These are phyloP conservation scores for Sterrhoptilus dennistouni DNA, from an alignment of 2,113 vertebrate species.

Conservation along the genomic window DNA sequence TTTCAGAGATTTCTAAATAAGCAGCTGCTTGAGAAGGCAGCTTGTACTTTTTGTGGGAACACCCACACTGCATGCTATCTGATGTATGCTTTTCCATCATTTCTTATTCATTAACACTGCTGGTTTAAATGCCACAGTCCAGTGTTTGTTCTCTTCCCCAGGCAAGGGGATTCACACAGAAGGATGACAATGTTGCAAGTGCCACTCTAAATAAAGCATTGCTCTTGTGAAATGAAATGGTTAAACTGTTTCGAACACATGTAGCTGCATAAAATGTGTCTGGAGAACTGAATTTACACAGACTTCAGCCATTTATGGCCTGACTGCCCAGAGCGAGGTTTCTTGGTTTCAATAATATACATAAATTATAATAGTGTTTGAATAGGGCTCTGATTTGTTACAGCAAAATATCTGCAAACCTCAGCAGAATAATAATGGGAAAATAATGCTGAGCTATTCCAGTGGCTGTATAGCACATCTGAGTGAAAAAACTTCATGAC, in stretches of 20 bases:
- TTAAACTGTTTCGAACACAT: background rate
- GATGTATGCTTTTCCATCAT: background rate
- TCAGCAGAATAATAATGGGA: conserved; percentile 38
- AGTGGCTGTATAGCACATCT: background rate
- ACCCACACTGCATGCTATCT: background rate
- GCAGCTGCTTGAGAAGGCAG: conserved; percentile 40
- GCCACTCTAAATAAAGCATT: background rate
- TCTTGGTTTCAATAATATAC: background rate
- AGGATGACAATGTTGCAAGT: background rate
- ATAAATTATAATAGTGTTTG: background rate
- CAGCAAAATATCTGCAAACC: conserved; percentile 19
- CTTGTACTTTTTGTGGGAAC: background rate
- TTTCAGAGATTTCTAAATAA: background rate
- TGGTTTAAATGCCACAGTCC: background rate
- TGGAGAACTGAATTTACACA: background rate
- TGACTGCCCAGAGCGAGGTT: background rate
- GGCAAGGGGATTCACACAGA: background rate
- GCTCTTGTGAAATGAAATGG: background rate
- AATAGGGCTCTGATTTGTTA: background rate
- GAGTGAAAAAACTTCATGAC: background rate
- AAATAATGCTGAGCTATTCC: background rate
- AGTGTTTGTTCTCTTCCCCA: background rate
- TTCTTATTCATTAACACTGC: background rate
- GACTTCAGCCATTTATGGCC: background rate
- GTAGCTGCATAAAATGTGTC: background rate